phyloP scores from a whole-genome alignment of 2,888 invertebrate genomes.

The Thymelicus sylvestris region DNA sequence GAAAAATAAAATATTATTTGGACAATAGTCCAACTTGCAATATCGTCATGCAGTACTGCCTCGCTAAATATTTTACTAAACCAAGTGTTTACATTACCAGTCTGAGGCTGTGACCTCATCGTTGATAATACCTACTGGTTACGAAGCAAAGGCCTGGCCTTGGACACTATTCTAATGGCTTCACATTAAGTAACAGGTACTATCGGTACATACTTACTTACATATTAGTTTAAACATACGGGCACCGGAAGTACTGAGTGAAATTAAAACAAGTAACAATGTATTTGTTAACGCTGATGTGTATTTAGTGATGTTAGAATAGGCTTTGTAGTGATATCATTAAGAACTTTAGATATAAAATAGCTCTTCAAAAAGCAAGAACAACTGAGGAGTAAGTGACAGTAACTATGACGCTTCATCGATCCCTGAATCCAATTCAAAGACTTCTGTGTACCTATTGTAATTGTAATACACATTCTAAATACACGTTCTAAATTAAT shows the following conservation, averaged over 20 bases:
- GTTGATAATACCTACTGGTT: constrained; percentile 21
- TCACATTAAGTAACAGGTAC: constrained; percentile 18
- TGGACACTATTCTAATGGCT: constrained; percentile 18
- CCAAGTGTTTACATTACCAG: not conserved
- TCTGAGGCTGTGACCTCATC: constrained; percentile 21
- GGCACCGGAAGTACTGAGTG: constrained; percentile 14
- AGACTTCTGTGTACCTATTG: too few species aligned
- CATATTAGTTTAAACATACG: constrained; percentile 10
- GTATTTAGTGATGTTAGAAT: not conserved
- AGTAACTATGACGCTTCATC: too few species aligned
- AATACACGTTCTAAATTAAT: too few species aligned
- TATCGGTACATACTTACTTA: not conserved
- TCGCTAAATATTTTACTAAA: not conserved
- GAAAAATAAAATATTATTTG: not conserved
- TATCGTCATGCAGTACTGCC: not conserved
- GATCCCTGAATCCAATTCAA: too few species aligned
- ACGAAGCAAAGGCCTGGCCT: constrained; percentile 24
- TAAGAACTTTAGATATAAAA: too few species aligned
- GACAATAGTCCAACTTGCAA: not conserved
- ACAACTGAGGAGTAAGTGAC: too few species aligned
- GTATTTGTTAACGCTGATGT: not conserved
- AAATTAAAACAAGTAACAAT: not conserved
- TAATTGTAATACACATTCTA: too few species aligned
- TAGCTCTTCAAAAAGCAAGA: too few species aligned
- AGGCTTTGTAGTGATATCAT: too few species aligned